These are phyloP conservation scores for Tenthredo scrophulariae DNA, from an alignment of 2,888 invertebrate species.

Conservation along the genomic window DNA sequence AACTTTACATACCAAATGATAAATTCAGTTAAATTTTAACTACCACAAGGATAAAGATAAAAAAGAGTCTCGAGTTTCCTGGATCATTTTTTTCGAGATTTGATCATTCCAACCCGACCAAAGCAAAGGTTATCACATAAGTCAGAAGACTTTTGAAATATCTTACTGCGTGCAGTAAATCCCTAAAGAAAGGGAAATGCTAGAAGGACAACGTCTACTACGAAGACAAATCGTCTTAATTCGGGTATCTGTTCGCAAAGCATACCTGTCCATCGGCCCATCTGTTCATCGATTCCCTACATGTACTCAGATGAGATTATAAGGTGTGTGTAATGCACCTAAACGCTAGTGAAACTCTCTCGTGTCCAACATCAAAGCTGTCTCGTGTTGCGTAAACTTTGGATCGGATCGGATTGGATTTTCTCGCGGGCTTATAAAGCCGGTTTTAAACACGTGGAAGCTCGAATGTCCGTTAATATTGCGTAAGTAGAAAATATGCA, in stretches of 20 bases:
- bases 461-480: constrained; percentile 62
- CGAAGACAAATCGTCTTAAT: constrained; percentile 24
- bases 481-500: constrained; percentile 64
- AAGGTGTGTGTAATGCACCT: constrained; percentile 52
- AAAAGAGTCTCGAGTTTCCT: background rate
- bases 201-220: constrained; percentile 8
- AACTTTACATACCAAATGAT: background rate
- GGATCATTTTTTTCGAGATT: background rate
- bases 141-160: background rate
- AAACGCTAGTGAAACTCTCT: constrained; percentile 58
- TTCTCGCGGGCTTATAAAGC: constrained; percentile 69
- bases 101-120: constrained; percentile 30
- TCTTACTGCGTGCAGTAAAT: background rate
- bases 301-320: background rate
- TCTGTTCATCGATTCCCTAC: constrained; percentile 21
- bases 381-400: constrained; percentile 69
- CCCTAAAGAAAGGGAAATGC: background rate
- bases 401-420: constrained; percentile 64
- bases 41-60: background rate
- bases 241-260: background rate
- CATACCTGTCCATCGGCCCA: background rate
- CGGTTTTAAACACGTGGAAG: constrained; percentile 60
- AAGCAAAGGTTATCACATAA: background rate
- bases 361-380: constrained; percentile 50
- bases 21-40: background rate